phyloP scores from a whole-genome alignment of 2,888 invertebrate species.

The Eristalis tenax region DNA sequence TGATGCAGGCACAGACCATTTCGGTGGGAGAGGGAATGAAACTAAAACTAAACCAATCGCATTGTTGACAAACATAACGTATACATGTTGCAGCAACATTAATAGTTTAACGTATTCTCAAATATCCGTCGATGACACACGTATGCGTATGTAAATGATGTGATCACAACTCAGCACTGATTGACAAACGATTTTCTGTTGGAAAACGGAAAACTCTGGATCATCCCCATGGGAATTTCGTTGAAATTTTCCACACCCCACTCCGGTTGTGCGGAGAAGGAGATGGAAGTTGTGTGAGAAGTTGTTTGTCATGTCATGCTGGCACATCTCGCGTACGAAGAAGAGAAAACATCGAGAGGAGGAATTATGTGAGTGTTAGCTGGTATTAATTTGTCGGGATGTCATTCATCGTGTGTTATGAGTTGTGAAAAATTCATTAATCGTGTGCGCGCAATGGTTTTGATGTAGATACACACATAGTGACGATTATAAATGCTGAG shows the following conservation, averaged over 20 bases:
- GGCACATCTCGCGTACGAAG: slow-evolving; percentile 1
- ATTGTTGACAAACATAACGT: slow-evolving; percentile 55
- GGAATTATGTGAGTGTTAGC: slow-evolving; percentile 50
- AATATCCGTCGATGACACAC: neutral
- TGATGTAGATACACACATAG: neutral
- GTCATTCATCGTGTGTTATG: slow-evolving; percentile 67
- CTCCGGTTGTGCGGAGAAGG: neutral
- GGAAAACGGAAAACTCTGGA: slow-evolving; percentile 5
- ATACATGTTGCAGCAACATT: slow-evolving; percentile 67
- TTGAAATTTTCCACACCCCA: neutral
- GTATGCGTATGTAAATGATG: slow-evolving; percentile 42
- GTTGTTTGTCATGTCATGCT: slow-evolving; percentile 29
- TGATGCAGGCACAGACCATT: neutral
- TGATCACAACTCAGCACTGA: slow-evolving; percentile 44
- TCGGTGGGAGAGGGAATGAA: neutral
- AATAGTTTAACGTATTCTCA: neutral
- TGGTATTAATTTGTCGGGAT: slow-evolving; percentile 63
- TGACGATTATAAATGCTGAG: neutral
- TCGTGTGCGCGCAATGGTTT: too few relatives aligned
- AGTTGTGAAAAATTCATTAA: slow-evolving; percentile 70
- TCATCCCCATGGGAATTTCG: slow-evolving; percentile 57
- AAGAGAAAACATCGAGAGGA: slow-evolving; percentile 15
- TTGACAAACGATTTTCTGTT: slow-evolving; percentile 50
- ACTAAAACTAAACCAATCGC: slow-evolving; percentile 47
- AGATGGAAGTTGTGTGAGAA: slow-evolving; percentile 11